A percentile compares a stretch with the other conserved stretches of the same genome.
Evolutionary conservation across 2,797 vertebrate species (phyloP).

Genomic region (Syngnathus acus): DNA sequence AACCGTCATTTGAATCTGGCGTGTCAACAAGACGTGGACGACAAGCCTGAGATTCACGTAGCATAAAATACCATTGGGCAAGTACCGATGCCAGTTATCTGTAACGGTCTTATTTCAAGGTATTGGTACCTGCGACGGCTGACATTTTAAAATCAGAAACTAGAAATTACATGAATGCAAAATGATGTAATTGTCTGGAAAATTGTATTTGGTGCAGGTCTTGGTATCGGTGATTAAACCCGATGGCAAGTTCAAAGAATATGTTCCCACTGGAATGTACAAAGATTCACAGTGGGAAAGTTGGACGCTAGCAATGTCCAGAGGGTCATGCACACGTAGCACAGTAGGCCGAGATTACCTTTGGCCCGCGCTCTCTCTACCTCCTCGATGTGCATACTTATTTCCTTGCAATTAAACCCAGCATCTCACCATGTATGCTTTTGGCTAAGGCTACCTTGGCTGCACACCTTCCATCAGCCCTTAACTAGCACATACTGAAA

Average conservation of each 20-base stretch:
- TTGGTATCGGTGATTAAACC: background rate
- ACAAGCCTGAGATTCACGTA: background rate
- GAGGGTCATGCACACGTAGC: conserved; percentile 47
- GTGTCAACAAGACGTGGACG: background rate
- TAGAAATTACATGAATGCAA: no score
- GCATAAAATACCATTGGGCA: no score
- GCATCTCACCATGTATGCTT: conserved; percentile 33
- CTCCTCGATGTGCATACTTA: conserved; percentile 18
- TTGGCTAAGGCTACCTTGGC: conserved; percentile 21
- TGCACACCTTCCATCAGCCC: background rate
- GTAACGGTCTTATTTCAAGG: no score
- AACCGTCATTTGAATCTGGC: background rate
- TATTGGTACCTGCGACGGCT: no score
- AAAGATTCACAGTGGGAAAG: conserved; percentile 25
- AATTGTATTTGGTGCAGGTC: no score
- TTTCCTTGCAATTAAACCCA: conserved; percentile 50
- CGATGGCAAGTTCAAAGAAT: conserved; percentile 35
- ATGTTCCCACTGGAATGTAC: conserved; percentile 32
- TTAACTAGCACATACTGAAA: background rate
- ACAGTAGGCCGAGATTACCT: conserved; percentile 51
- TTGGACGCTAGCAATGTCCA: conserved; percentile 37
- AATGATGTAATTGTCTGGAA: no score
- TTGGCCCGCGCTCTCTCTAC: conserved; percentile 35
- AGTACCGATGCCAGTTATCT: no score
- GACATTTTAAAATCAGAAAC: no score